Conservation (phyloP, 2,888 invertebrate species). For the Anthoptus insignis region DNA sequence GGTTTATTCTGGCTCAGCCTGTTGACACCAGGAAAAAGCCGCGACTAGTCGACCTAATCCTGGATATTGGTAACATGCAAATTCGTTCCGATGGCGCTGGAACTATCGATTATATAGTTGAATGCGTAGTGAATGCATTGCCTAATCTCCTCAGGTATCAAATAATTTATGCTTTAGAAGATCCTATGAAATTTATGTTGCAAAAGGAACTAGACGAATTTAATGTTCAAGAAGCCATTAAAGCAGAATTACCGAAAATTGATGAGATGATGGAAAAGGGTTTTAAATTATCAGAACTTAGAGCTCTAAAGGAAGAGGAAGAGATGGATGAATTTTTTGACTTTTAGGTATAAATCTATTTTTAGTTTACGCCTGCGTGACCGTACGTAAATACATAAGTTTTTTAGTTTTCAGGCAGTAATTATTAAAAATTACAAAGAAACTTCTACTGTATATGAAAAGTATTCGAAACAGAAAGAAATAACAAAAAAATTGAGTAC, state of each 20-base stretch:
- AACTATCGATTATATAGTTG: slow-evolving; percentile 91
- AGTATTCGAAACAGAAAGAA: too few species aligned
- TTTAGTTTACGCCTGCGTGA: too few species aligned
- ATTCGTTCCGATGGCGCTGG: slow-evolving; percentile 92
- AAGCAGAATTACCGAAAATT: slow-evolving; percentile 72
- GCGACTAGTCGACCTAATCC: slow-evolving; percentile 88
- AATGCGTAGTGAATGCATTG: slow-evolving; percentile 90
- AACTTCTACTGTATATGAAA: too few species aligned
- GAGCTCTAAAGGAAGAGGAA: slow-evolving; percentile 36
- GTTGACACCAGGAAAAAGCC: slow-evolving; percentile 90
- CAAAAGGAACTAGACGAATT: slow-evolving; percentile 89
- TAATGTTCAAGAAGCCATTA: slow-evolving; percentile 89
- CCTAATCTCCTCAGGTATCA: slow-evolving; percentile 93
- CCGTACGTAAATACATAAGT: too few species aligned
- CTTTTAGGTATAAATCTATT: slow-evolving; percentile 49
- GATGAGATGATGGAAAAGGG: slow-evolving; percentile 77
- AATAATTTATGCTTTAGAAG: slow-evolving; percentile 92
- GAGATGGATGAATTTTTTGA: slow-evolving; percentile 58
- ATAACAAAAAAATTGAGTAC: too few species aligned
- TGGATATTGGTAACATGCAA: slow-evolving; percentile 92
- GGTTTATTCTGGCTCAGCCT: slow-evolving; percentile 88
- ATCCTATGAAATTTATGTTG: slow-evolving; percentile 89
- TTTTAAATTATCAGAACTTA: slow-evolving; percentile 53
- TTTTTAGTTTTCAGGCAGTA: too few species aligned
- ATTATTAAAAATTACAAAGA: too few species aligned